These are phyloP conservation scores for Bubo scandiacus DNA, from an alignment of 2,113 vertebrate species.

Conservation along the genomic window DNA sequence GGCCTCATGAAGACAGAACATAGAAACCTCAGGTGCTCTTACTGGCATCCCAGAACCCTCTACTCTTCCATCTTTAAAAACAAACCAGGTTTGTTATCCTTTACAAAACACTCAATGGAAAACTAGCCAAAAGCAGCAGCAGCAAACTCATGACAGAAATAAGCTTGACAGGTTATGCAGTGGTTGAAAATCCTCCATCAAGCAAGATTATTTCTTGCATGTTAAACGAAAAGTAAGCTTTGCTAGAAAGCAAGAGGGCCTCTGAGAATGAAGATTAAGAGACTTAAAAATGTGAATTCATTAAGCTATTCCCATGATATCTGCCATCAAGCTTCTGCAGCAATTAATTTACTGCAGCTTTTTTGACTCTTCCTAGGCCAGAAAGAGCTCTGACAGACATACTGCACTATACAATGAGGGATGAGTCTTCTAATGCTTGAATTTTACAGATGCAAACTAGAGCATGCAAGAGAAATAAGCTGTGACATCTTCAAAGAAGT, in stretches of 20 bases:
- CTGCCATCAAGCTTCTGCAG: background rate
- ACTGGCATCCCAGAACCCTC: background rate
- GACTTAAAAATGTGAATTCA: slow-evolving; percentile 24
- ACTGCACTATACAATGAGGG: background rate
- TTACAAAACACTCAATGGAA: background rate
- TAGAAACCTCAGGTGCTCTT: background rate
- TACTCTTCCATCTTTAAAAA: background rate
- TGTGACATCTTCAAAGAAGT: background rate
- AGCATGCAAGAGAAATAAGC: background rate
- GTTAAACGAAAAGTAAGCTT: slow-evolving; percentile 7
- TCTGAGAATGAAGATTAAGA: slow-evolving; percentile 1
- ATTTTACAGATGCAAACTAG: background rate
- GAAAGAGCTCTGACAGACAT: background rate
- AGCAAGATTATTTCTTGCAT: slow-evolving; percentile 34
- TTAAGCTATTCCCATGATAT: slow-evolving; percentile 4
- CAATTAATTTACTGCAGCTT: background rate
- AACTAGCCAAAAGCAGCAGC: slow-evolving; percentile 6
- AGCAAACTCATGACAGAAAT: background rate
- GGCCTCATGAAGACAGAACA: background rate
- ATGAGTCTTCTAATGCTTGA: background rate
- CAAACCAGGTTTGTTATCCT: background rate
- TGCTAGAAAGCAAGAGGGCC: slow-evolving; percentile 28
- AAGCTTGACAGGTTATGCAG: background rate
- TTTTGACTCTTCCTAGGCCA: background rate
- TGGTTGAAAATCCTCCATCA: background rate